Evolutionary conservation across 2,113 vertebrate species (phyloP), one percentile per base, ranked within the genome.

Genomic region (Puntigrus tetrazona): DNA sequence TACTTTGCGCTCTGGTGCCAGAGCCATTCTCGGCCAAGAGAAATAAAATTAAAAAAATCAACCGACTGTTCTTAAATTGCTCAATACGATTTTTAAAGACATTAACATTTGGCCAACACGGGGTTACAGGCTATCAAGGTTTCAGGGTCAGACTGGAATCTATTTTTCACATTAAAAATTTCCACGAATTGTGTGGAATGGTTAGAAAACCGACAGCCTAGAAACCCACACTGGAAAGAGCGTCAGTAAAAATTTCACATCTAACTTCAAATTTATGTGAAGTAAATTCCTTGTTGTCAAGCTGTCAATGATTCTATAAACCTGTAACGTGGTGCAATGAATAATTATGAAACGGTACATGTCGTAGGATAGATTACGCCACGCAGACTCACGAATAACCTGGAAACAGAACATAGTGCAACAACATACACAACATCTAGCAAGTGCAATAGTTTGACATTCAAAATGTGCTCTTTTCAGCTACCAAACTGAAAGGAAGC

Each of bases 351-450:
- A 65, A 47, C 5, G 34, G 2, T 5, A 1, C 27, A 27, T 6
- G 27, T 31, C 8, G 47, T 47, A 7, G 41, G 34, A 45, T 65
- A 80, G 36, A 45, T 47, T 59, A 78, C 22, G 18, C 18, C 61
- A 67, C 7, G 25, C 27, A 14, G 41, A 10, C 18, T 67, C 41
- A 4, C n/a, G 16, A 80, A 67, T 80, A 47, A 22, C 78, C 18
- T 20, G 9, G 25, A 47, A 47, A 41, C 38, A 80, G 34, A 61
- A 78, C 25, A 77, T 77, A 41, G 76, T 41, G 34, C 76, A 61
- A 78, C 18, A 57, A 55, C 27, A 29, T 18, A 5, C 22, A 41
- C 16, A 45, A 79, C 57, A 80, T 45, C 36, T 27, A 79, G 10
- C 2, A 63, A 2, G 38, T 65, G 55, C 78, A 65, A 63, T n/a